A percentile compares a stretch with the other conserved stretches of the same genome.
Evolutionary conservation across 2,888 invertebrate species (phyloP).

Genomic region (Eurytoma adleriae): DNA sequence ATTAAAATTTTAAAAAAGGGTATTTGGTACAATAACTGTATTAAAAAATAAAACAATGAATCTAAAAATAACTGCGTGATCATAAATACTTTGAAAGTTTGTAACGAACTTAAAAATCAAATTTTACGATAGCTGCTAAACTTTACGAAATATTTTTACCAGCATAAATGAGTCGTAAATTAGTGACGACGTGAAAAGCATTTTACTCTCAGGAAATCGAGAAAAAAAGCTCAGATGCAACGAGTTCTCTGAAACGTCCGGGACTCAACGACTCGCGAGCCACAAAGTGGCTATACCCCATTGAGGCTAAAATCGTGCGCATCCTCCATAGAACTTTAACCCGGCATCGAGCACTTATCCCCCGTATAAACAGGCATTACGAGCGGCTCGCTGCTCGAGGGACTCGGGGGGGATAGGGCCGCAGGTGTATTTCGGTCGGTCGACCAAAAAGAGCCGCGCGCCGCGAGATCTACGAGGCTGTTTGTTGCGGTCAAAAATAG

Average conservation of each 20-base stretch:
- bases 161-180: too few relatives aligned
- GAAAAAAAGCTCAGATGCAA: too few relatives aligned
- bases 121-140: too few relatives aligned
- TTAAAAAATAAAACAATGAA: too few relatives aligned
- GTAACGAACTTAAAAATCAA: too few relatives aligned
- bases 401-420: not conserved
- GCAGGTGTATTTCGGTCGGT: constrained; percentile 62
- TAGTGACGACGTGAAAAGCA: too few relatives aligned
- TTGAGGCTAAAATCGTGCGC: constrained; percentile 30
- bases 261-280: constrained; percentile 19
- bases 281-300: constrained; percentile 44
- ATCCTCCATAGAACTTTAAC: not conserved
- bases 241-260: not conserved
- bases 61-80: too few relatives aligned
- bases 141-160: too few relatives aligned
- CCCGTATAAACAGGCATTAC: constrained; percentile 60
- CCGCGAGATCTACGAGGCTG: constrained; percentile 70
- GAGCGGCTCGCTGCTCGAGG: constrained; percentile 8
- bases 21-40: too few relatives aligned
- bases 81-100: too few relatives aligned
- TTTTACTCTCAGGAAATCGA: too few relatives aligned
- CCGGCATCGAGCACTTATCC: constrained; percentile 57
- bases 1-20: too few relatives aligned
- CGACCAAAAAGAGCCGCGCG: constrained; percentile 65
- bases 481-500: constrained; percentile 72